These are phyloP conservation scores for Stenichneumon culpator DNA, from an alignment of 2,888 invertebrate species.

Conservation along the genomic window DNA sequence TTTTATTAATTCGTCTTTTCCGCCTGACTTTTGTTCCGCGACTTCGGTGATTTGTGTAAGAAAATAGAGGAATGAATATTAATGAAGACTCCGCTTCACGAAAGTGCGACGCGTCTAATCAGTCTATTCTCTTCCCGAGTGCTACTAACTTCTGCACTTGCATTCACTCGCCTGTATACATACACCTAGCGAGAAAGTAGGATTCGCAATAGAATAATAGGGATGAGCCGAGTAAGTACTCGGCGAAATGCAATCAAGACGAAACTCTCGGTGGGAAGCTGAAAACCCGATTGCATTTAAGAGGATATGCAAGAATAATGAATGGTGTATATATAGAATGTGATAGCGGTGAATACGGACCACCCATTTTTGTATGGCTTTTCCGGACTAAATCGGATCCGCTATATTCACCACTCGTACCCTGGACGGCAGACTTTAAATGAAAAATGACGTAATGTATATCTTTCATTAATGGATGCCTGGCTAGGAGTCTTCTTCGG, in stretches of 20 bases:
- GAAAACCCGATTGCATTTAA: slow-evolving; percentile 15
- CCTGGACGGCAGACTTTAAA: not conserved
- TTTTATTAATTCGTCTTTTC: not conserved
- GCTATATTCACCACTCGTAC: not conserved
- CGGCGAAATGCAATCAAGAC: slow-evolving; percentile 31
- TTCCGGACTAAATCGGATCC: not conserved
- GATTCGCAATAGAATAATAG: slow-evolving; percentile 18
- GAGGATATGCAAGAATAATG: slow-evolving; percentile 19
- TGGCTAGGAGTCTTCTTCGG: not conserved
- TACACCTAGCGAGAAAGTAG: slow-evolving; percentile 1
- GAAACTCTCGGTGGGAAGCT: not conserved
- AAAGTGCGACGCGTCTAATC: not conserved
- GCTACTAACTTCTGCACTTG: not conserved
- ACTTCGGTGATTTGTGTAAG: not conserved
- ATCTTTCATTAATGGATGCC: not conserved
- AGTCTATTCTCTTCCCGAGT: slow-evolving; percentile 4
- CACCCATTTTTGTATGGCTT: not conserved
- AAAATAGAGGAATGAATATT: not conserved
- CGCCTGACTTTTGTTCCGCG: not conserved
- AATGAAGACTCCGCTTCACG: not conserved
- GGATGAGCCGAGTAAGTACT: slow-evolving; percentile 36
- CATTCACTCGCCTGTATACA: not conserved
- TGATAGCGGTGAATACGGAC: not conserved
- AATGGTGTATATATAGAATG: not conserved
- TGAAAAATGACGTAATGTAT: not conserved